phyloP scores from a whole-genome alignment of 2,113 vertebrate genomes.

The Indri indri region DNA sequence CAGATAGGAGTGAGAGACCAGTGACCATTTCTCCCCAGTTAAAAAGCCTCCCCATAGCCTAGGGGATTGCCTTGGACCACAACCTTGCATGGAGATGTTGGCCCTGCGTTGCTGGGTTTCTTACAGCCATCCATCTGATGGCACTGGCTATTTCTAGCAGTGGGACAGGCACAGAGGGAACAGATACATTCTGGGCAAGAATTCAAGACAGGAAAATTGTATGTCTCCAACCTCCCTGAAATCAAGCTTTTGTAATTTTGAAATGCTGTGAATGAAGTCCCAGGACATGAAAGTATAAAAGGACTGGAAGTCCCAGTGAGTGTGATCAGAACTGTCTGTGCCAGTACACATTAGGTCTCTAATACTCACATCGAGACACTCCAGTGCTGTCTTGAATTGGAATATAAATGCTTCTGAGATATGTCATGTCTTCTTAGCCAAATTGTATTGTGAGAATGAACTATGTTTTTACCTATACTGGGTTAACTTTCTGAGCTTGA shows the following conservation, averaged over 20 bases:
- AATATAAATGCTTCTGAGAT: not conserved
- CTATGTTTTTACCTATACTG: not conserved
- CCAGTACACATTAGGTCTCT: not conserved
- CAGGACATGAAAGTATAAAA: not conserved
- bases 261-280: conserved; percentile 45
- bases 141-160: not conserved
- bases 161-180: not conserved
- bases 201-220: conserved; percentile 50
- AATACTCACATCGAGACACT: not conserved
- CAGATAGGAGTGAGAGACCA: not conserved
- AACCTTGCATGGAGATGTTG: not conserved
- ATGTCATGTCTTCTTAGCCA: not conserved
- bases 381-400: not conserved
- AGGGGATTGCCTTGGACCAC: not conserved
- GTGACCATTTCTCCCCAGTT: not conserved
- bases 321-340: not conserved
- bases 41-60: not conserved
- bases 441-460: not conserved
- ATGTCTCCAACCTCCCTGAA: conserved; percentile 32
- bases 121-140: not conserved
- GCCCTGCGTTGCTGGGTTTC: not conserved
- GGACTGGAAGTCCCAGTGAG: not conserved
- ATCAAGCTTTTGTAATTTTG: conserved; percentile 50
- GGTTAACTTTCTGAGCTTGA: conserved; percentile 28
- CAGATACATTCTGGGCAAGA: conserved; percentile 36